Percentiles rank a stretch among this genome's conserved stretches.
Conservation (phyloP, 2,888 invertebrate species). For the Melinopterus prodromus region DNA sequence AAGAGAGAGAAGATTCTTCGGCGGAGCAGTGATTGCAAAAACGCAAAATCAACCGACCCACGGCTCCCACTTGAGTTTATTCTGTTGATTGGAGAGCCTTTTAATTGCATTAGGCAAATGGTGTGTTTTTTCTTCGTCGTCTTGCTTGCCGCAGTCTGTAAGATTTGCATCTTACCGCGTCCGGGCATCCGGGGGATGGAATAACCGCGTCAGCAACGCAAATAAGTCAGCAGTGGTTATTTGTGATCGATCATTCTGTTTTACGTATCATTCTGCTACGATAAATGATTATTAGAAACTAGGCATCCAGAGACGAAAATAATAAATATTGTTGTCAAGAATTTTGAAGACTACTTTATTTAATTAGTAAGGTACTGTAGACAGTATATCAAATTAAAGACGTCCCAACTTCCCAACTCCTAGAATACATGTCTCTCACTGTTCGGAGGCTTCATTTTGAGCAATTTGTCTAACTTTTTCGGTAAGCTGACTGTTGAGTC, state of each 20-base stretch:
- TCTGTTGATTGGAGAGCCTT: conserved; percentile 58
- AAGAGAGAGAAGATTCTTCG: conserved; percentile 20
- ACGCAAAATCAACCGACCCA: conserved; percentile 52
- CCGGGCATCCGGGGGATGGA: not conserved
- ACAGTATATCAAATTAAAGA: too few relatives aligned
- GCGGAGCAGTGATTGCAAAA: conserved; percentile 56
- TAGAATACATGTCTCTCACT: too few relatives aligned
- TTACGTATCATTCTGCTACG: not conserved
- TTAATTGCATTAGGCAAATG: conserved; percentile 58
- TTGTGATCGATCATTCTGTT: not conserved
- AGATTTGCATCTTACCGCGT: conserved; percentile 47
- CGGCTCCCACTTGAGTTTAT: conserved; percentile 40
- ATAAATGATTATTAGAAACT: not conserved
- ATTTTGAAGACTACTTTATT: too few relatives aligned
- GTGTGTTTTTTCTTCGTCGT: conserved; percentile 46
- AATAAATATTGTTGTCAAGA: not conserved
- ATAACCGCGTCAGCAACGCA: not conserved
- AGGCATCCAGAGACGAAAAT: not conserved
- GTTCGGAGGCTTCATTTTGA: too few relatives aligned
- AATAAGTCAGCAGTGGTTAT: not conserved
- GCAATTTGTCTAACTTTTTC: too few relatives aligned
- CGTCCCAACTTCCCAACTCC: too few relatives aligned
- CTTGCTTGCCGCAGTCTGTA: not conserved
- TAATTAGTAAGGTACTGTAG: too few relatives aligned
- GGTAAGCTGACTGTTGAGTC: too few relatives aligned